Conservation (phyloP, 2,888 invertebrate genomes). For the Zygogramma bicolorata region DNA sequence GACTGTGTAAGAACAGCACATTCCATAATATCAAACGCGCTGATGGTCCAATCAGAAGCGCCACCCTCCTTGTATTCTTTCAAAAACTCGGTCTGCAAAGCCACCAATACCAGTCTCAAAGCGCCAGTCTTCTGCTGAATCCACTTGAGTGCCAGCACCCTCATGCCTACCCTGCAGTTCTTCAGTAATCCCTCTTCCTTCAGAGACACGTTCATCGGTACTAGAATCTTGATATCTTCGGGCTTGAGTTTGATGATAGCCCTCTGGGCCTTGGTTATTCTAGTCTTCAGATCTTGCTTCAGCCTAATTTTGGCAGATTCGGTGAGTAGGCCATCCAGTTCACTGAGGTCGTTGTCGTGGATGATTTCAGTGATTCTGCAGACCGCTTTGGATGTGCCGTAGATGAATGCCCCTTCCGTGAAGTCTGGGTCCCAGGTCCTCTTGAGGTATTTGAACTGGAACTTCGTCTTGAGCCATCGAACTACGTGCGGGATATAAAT, state of each 20-base stretch:
- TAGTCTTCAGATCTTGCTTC: slow-evolving; percentile 54
- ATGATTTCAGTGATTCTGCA: slow-evolving; percentile 65
- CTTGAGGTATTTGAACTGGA: slow-evolving; percentile 61
- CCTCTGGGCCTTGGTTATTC: slow-evolving; percentile 58
- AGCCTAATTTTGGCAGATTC: slow-evolving; percentile 54
- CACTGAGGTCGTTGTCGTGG: slow-evolving; percentile 55
- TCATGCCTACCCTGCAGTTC: slow-evolving; percentile 57
- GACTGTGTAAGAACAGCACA: slow-evolving; percentile 56
- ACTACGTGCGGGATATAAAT: slow-evolving; percentile 64
- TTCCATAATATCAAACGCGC: slow-evolving; percentile 61
- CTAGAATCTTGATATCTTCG: slow-evolving; percentile 63
- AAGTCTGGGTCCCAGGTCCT: slow-evolving; percentile 65
- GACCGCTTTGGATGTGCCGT: slow-evolving; percentile 61
- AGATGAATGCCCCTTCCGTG: slow-evolving; percentile 66
- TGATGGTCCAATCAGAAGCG: slow-evolving; percentile 62
- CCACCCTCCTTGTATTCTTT: slow-evolving; percentile 58
- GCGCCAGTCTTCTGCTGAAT: slow-evolving; percentile 50
- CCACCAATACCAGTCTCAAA: slow-evolving; percentile 61
- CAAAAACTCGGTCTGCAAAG: slow-evolving; percentile 63
- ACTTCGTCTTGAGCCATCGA: slow-evolving; percentile 63
- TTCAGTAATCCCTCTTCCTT: slow-evolving; percentile 50
- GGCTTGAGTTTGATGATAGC: slow-evolving; percentile 60
- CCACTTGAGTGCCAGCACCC: slow-evolving; percentile 65
- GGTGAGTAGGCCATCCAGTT: slow-evolving; percentile 59
- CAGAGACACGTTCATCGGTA: slow-evolving; percentile 60